phyloP scores from a whole-genome alignment of 2,797 vertebrate species.

The Alauda arvensis region DNA sequence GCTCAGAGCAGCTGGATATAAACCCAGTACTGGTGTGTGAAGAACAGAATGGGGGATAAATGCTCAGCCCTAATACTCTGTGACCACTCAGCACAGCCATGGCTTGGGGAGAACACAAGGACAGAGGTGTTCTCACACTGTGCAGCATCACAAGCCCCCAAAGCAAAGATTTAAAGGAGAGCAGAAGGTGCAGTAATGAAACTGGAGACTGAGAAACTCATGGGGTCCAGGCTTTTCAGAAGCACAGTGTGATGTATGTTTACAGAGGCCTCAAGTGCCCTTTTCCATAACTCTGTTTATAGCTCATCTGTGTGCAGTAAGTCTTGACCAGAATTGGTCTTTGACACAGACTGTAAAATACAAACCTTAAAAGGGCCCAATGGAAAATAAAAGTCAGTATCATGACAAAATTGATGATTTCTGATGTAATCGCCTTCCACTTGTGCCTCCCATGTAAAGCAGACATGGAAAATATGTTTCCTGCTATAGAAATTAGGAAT shows the following conservation, averaged over 20 bases:
- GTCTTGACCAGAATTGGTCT: constrained; percentile 72
- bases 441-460: constrained; percentile 29
- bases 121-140: background rate
- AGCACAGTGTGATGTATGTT: constrained; percentile 58
- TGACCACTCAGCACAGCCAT: background rate
- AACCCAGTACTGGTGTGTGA: background rate
- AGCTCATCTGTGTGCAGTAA: constrained; percentile 69
- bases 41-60: background rate
- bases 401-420: constrained; percentile 66
- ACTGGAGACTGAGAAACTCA: constrained; percentile 38
- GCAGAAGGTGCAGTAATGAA: constrained; percentile 58
- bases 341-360: constrained; percentile 72
- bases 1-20: background rate
- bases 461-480: constrained; percentile 18
- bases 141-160: background rate
- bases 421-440: constrained; percentile 46
- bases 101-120: background rate
- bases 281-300: constrained; percentile 67
- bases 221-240: constrained; percentile 30
- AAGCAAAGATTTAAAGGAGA: constrained; percentile 26
- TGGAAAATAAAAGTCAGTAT: constrained; percentile 69
- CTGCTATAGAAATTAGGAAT: constrained; percentile 26
- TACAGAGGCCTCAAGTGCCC: constrained; percentile 63
- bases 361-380: constrained; percentile 66
- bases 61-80: background rate